phyloP scores from a whole-genome alignment of 2,888 invertebrate species.

The Phengaris arion region DNA sequence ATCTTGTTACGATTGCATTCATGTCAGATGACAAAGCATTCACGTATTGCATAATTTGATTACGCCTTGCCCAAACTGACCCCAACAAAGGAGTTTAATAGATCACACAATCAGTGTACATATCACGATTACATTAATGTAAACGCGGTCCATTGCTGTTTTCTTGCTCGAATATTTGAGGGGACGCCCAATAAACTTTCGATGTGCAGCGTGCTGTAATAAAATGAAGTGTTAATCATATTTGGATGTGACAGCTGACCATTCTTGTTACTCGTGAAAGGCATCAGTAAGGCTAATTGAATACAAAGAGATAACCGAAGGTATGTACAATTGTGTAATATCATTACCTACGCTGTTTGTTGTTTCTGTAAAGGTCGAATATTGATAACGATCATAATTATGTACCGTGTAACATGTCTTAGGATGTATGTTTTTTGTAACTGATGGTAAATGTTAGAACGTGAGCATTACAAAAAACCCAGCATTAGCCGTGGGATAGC shows the following conservation, averaged over 20 bases:
- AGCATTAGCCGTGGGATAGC: neutral
- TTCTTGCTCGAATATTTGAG: too few species aligned
- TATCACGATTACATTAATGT: conserved; percentile 23
- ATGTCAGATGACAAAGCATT: conserved; percentile 50
- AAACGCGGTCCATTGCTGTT: conserved; percentile 45
- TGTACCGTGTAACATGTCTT: conserved; percentile 14
- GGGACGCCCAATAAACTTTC: neutral
- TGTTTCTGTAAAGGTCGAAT: conserved; percentile 14
- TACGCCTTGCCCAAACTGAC: conserved; percentile 67
- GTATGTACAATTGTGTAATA: conserved; percentile 67
- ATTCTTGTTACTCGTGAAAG: conserved; percentile 77
- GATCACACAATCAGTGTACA: conserved; percentile 58
- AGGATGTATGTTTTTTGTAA: conserved; percentile 12
- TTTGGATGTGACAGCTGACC: conserved; percentile 79
- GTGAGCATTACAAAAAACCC: neutral
- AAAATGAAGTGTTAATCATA: conserved; percentile 43
- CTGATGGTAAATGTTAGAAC: neutral
- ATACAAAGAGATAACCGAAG: conserved; percentile 74
- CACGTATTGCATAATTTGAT: conserved; percentile 65
- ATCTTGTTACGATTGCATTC: conserved; percentile 49
- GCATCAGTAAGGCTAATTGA: conserved; percentile 73
- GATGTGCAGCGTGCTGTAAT: conserved; percentile 30
- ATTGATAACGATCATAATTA: conserved; percentile 1
- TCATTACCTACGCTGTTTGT: conserved; percentile 40
- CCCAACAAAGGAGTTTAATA: conserved; percentile 74